Percentiles rank a stretch among this genome's conserved stretches.
phyloP scores from a whole-genome alignment of 2,797 vertebrate species.

The Chiloscyllium punctatum region DNA sequence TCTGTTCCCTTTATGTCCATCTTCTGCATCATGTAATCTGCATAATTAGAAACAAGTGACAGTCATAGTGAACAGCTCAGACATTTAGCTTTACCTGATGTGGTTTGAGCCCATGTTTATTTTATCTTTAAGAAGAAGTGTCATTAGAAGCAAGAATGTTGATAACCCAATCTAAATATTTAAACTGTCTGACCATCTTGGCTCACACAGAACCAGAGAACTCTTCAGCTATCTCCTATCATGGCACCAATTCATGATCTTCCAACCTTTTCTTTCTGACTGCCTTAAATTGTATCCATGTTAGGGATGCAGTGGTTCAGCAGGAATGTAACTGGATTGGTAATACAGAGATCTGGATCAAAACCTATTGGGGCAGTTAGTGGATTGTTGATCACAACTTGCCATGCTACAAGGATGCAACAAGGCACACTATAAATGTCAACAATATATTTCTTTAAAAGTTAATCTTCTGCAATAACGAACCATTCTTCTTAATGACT shows the following conservation, averaged over 20 bases:
- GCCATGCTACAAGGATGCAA: background rate
- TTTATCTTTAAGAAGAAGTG: background rate
- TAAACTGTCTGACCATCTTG: background rate
- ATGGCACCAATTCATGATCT: background rate
- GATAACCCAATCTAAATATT: background rate
- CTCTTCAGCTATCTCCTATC: background rate
- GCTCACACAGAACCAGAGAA: background rate
- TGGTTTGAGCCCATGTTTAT: background rate
- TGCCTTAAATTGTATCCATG: background rate
- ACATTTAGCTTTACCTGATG: background rate
- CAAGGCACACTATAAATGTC: background rate
- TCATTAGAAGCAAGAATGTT: background rate
- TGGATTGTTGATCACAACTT: background rate
- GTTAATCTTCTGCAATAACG: background rate
- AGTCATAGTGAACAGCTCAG: background rate
- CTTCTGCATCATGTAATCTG: slow-evolving; percentile 80
- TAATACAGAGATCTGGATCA: too few species aligned
- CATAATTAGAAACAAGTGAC: slow-evolving; percentile 42
- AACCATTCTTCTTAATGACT: background rate
- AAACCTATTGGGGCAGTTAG: background rate
- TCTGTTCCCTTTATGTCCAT: slow-evolving; percentile 62
- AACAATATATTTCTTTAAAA: background rate
- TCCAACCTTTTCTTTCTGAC: background rate
- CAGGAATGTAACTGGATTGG: too few species aligned
- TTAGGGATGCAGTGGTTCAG: too few species aligned